phyloP scores from a whole-genome alignment of 1,140 invertebrate genomes.

The Frieseomelitta varia region DNA sequence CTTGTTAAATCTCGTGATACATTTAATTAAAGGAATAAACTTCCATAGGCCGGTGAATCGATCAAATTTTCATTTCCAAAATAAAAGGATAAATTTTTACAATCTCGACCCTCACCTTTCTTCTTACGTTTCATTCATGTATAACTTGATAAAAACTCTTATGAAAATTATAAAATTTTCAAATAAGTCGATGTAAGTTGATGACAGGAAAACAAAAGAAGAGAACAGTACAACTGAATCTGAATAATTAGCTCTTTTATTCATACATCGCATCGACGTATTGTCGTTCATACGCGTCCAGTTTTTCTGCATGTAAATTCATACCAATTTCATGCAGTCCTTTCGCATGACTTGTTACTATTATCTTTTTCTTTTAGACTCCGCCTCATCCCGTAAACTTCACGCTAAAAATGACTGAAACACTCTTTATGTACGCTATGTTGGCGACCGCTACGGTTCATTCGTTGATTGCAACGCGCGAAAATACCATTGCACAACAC shows the following conservation, averaged over 20 bases:
- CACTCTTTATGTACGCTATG: constrained; percentile 26
- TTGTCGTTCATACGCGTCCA: constrained; percentile 5
- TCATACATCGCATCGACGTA: constrained; percentile 14
- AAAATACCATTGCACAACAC: constrained; percentile 23
- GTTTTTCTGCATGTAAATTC: constrained; percentile 17
- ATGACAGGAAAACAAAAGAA: not conserved
- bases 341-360: not conserved
- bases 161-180: not conserved
- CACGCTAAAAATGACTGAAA: constrained; percentile 6
- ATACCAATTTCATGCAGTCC: constrained; percentile 16
- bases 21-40: too few relatives aligned
- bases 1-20: too few relatives aligned
- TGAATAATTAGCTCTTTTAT: constrained; percentile 46
- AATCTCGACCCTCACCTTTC: too few relatives aligned
- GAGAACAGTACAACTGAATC: not conserved
- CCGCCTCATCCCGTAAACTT: not conserved
- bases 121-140: too few relatives aligned
- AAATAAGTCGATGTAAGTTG: not conserved
- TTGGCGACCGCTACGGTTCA: constrained; percentile 24
- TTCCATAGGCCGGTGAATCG: too few relatives aligned
- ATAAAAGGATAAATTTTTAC: too few relatives aligned
- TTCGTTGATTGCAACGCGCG: not conserved
- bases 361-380: not conserved
- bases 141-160: not conserved
- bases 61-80: too few relatives aligned